Conservation (phyloP, 2,797 vertebrate species). For the Siniperca obscura region DNA sequence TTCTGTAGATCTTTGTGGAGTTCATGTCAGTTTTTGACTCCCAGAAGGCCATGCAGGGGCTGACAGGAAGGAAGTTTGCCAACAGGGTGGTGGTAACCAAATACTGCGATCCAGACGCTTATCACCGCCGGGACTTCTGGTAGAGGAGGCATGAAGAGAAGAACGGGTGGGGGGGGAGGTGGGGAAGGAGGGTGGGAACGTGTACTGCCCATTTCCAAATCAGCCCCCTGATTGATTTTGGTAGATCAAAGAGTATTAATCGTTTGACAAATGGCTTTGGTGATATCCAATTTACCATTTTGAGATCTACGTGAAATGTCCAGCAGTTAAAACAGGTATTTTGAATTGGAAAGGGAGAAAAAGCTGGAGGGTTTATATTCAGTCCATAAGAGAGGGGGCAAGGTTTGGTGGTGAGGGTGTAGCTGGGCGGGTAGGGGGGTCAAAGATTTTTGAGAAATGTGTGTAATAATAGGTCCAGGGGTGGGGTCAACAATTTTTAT, state of each 20-base stretch:
- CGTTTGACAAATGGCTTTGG: constrained; percentile 52
- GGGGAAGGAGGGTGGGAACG: constrained; percentile 20
- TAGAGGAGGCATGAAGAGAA: constrained; percentile 79
- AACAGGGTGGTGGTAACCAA: constrained; percentile 97
- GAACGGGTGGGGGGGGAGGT: not conserved
- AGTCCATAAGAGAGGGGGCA: constrained; percentile 43
- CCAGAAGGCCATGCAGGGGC: constrained; percentile 97
- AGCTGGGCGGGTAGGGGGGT: constrained; percentile 45
- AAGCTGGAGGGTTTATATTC: constrained; percentile 47
- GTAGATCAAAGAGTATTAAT: constrained; percentile 60
- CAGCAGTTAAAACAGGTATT: constrained; percentile 30
- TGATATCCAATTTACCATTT: constrained; percentile 48
- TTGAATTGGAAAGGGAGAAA: constrained; percentile 26
- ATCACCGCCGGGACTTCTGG: constrained; percentile 96
- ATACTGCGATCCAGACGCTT: constrained; percentile 96
- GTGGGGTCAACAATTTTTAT: constrained; percentile 76
- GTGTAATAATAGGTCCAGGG: constrained; percentile 74
- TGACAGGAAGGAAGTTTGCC: constrained; percentile 95
- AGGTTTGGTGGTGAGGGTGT: constrained; percentile 43
- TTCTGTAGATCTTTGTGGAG: constrained; percentile 92
- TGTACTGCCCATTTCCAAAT: constrained; percentile 68
- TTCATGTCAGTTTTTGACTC: constrained; percentile 95
- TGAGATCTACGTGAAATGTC: constrained; percentile 64
- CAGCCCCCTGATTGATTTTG: constrained; percentile 54
- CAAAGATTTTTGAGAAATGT: constrained; percentile 75